Conservation (phyloP, 2,113 vertebrate genomes). For the Mungos mungo region DNA sequence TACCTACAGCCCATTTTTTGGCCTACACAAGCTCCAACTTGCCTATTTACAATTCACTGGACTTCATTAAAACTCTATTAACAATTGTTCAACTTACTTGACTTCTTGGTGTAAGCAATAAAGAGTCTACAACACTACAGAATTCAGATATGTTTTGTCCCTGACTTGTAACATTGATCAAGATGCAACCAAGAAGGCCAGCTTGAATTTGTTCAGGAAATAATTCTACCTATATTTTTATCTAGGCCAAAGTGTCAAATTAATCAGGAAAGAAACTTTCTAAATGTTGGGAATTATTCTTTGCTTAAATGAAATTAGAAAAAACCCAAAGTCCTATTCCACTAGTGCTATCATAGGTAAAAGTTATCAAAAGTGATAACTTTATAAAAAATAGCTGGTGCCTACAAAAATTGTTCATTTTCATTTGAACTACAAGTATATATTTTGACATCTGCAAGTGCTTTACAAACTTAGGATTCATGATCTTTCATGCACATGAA, state of each 20-base stretch:
- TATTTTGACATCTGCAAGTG: not conserved
- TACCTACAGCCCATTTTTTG: not conserved
- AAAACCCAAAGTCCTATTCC: not conserved
- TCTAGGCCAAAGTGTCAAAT: not conserved
- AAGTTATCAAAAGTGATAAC: not conserved
- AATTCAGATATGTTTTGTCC: not conserved
- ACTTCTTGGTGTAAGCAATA: not conserved
- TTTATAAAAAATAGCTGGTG: not conserved
- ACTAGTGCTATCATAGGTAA: not conserved
- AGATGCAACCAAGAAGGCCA: not conserved
- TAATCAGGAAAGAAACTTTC: not conserved
- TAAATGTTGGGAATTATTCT: not conserved
- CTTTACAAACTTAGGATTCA: not conserved
- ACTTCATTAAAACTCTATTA: constrained; percentile 25
- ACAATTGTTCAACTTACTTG: not conserved
- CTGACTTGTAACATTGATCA: not conserved
- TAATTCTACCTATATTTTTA: not conserved
- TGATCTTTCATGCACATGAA: not conserved
- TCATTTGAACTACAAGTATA: not conserved
- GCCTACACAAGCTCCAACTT: not conserved
- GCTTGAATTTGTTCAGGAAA: constrained; percentile 1
- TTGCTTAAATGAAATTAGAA: not conserved
- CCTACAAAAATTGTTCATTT: not conserved
- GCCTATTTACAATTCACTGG: not conserved
- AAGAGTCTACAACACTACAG: not conserved